Evolutionary conservation across 1,140 invertebrate genomes (phyloP).

Genomic region (Aphaenogaster ashmeadi): DNA sequence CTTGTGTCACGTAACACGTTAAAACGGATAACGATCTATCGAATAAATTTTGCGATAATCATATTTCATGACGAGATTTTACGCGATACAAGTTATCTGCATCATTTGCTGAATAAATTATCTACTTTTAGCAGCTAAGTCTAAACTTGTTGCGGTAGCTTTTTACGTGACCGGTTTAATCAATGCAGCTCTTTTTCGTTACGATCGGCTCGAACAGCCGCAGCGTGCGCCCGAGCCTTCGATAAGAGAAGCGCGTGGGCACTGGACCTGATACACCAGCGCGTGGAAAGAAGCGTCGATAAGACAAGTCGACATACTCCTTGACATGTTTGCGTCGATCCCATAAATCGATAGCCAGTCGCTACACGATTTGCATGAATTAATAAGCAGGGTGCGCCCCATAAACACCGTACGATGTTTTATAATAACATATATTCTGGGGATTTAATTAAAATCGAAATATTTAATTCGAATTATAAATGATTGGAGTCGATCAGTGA

Average conservation of each 20-base stretch:
- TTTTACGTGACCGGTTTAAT: conserved; percentile 54
- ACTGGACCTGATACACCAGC: conserved; percentile 45
- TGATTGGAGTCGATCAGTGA: not conserved
- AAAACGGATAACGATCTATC: conserved; percentile 39
- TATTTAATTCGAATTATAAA: not conserved
- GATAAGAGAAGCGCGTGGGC: conserved; percentile 64
- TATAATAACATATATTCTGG: conserved; percentile 19
- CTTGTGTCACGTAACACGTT: conserved; percentile 11
- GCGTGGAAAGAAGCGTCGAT: conserved; percentile 51
- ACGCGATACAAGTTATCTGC: conserved; percentile 2
- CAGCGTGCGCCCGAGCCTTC: conserved; percentile 5
- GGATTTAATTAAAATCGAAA: conserved; percentile 9
- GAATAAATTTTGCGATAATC: conserved; percentile 20
- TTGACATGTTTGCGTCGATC: conserved; percentile 70
- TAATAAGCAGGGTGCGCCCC: conserved; percentile 55
- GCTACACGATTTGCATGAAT: conserved; percentile 81
- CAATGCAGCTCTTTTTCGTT: conserved; percentile 7
- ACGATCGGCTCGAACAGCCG: conserved; percentile 13
- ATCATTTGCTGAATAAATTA: conserved; percentile 51
- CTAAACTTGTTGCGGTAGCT: conserved; percentile 25
- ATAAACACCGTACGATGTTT: not conserved
- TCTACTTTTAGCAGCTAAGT: conserved; percentile 45
- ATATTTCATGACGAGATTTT: conserved; percentile 1
- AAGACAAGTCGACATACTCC: conserved; percentile 46
- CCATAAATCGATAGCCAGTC: conserved; percentile 71